Evolutionary conservation across 2,113 vertebrate genomes (phyloP), one percentile per base, ranked within the genome.

Genomic region (Triplophysa dalaica): DNA sequence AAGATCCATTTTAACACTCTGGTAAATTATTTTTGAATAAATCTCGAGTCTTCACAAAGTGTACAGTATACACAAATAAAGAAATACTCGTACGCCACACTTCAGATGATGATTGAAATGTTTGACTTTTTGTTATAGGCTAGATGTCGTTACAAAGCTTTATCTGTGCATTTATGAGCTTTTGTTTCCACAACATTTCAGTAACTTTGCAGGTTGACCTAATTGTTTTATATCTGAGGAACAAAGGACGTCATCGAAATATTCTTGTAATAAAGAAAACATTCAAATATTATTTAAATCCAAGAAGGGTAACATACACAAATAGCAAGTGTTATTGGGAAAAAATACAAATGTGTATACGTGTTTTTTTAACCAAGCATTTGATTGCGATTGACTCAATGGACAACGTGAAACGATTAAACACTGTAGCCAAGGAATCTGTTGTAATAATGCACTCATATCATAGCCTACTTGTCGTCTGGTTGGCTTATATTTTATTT

Each of bases 291-390:
- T 22, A 73, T 60, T 72, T 52, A 56, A 33, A 54, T 54, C 48
- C 50, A 56, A 56, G 68, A 33, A 11, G 69, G 24, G n/a, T 56
- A 29, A 54, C 54, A 70, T 38, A 70, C 50, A 70, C 69, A 56
- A 54, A 72, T 26, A 56, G 22, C 45, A n/a, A 56, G n/a, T 56
- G 11, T 56, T 38, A 54, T 24, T n/a, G 22, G 26, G 45, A 50
- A 50, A 69, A 70, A n/a, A 5, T 24, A 72, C 50, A 43, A 56
- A 61, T 43, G 54, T 22, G n/a, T 33, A 74, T 74, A 43, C 54
- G 0, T 61, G 54, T 74, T 61, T 70, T 60, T 74, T 33, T 61
- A 73, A 17, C 52, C 54, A 73, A 61, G 54, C 54, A 43, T 43
- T 17, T 60, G 52, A 54, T 70, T 21, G 16, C 21, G 3, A 24